phyloP scores from a whole-genome alignment of 2,888 invertebrate species.

The Caenorhabditis sp. region DNA sequence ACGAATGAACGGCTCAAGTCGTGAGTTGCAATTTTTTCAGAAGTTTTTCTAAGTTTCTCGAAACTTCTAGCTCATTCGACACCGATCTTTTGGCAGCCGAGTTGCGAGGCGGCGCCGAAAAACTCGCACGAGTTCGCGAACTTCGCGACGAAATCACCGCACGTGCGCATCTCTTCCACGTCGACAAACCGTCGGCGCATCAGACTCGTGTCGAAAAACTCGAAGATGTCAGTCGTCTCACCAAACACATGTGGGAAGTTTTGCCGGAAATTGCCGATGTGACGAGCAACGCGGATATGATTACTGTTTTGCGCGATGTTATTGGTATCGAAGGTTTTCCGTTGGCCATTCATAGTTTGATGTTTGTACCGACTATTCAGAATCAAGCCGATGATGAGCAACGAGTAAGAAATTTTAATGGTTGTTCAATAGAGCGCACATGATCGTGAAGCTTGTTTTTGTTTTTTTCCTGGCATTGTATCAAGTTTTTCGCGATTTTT shows the following conservation, averaged over 20 bases:
- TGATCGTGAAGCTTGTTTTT: no score
- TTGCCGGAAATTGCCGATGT: conserved; percentile 31
- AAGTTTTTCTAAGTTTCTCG: no score
- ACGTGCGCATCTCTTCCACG: conserved; percentile 23
- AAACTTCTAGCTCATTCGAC: conserved; percentile 33
- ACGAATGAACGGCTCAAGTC: conserved; percentile 52
- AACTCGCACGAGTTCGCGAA: conserved; percentile 24
- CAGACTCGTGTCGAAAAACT: conserved; percentile 27
- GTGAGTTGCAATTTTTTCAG: conserved; percentile 45
- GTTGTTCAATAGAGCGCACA: no score
- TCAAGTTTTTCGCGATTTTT: no score
- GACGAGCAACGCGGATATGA: conserved; percentile 24
- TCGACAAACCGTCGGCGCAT: conserved; percentile 22
- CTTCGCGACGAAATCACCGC: conserved; percentile 31
- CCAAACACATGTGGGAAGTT: conserved; percentile 37
- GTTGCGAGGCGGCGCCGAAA: conserved; percentile 30
- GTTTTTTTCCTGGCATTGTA: no score
- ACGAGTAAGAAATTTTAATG: no score
- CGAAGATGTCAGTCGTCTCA: conserved; percentile 33
- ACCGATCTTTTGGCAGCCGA: conserved; percentile 31
- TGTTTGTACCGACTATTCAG: conserved; percentile 91
- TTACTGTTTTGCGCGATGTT: conserved; percentile 27
- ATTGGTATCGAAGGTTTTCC: conserved; percentile 73
- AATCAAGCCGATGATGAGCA: conserved; percentile 88
- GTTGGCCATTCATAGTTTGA: conserved; percentile 83